A percentile compares a stretch with the other conserved stretches of the same genome.
These are phyloP conservation scores for Gallinago undulata DNA, from an alignment of 2,113 vertebrate species.

Conservation along the genomic window DNA sequence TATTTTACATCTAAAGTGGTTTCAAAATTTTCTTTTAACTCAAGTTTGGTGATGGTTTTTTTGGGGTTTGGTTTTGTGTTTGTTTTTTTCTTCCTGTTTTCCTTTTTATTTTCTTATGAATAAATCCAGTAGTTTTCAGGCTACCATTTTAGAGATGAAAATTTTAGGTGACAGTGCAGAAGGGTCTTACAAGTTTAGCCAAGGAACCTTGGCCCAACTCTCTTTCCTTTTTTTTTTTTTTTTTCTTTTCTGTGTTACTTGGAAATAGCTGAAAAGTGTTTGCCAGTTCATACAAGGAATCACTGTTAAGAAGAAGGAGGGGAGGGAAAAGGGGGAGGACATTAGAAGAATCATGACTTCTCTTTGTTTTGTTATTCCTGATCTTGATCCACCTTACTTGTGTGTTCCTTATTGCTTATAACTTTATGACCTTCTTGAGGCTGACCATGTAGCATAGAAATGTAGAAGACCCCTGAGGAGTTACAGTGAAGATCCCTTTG, in stretches of 20 bases:
- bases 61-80: too few relatives aligned
- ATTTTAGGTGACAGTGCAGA: background rate
- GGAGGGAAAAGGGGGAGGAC: background rate
- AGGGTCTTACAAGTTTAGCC: background rate
- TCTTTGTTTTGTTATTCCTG: background rate
- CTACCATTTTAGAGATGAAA: background rate
- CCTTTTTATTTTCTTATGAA: fast-evolving
- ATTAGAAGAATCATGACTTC: background rate
- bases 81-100: too few relatives aligned
- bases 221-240: background rate
- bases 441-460: background rate
- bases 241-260: background rate
- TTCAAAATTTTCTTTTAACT: background rate
- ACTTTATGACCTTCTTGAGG: background rate
- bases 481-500: background rate
- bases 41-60: background rate
- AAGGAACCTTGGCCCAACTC: background rate
- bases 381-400: background rate
- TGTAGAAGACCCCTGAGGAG: background rate
- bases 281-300: background rate
- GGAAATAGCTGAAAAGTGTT: background rate
- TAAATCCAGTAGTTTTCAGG: background rate
- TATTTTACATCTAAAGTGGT: background rate
- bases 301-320: background rate
- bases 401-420: background rate